phyloP scores from a whole-genome alignment of 2,888 invertebrate species.

The Blomia tropicalis region DNA sequence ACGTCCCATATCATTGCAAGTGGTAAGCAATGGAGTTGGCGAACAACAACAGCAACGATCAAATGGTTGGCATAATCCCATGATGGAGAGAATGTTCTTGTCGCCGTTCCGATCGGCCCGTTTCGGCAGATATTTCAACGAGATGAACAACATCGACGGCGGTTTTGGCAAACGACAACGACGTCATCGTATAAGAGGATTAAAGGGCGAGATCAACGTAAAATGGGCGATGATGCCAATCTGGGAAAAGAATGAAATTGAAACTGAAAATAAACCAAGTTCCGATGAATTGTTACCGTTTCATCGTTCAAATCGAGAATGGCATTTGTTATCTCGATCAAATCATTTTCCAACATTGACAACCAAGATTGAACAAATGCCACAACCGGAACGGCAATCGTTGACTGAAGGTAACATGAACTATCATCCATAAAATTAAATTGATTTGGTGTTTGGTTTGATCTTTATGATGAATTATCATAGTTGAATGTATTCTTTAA shows the following conservation, averaged over 20 bases:
- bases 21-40: too few relatives aligned
- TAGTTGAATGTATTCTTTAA: neutral
- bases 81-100: neutral
- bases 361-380: neutral
- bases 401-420: constrained; percentile 1
- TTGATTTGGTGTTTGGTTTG: neutral
- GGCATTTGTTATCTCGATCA: neutral
- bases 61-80: neutral
- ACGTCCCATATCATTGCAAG: too few relatives aligned
- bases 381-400: neutral
- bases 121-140: neutral
- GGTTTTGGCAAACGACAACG: neutral
- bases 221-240: constrained; percentile 9
- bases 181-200: neutral
- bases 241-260: neutral
- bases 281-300: neutral
- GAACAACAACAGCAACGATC: too few relatives aligned
- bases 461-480: neutral
- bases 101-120: neutral
- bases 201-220: constrained; percentile 3
- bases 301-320: neutral
- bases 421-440: neutral
- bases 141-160: neutral
- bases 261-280: neutral
- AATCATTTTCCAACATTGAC: neutral